Evolutionary conservation across 1,140 invertebrate species (phyloP), one percentile per base, ranked within the genome.

Genomic region (Condylostylus longicornis): DNA sequence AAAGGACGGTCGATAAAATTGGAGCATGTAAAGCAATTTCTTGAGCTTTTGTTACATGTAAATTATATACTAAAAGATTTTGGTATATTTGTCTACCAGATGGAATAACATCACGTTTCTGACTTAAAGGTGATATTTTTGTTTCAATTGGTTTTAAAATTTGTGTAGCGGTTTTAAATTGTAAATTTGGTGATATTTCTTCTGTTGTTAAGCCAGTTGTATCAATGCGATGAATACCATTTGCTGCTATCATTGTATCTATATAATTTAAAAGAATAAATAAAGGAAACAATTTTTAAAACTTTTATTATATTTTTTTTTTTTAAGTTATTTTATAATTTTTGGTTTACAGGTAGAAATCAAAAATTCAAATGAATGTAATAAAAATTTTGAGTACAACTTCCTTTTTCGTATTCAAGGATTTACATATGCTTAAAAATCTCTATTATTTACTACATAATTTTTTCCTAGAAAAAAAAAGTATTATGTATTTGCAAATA

Each of bases 51-150:
- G 69, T 66, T 42, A 91, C 65, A 48, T 79, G 78, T 55, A 96
- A 83, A 50, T 71, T 77, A 61, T 95, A 97, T 0, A 79, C 81
- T 40, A 95, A 67, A 37, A 85, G 64, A 23, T 93, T 64, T 55
- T 91, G 83, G 63, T 93, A 95, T 39, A 95, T 87, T 63, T 89
- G 86, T 36, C 86, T 63, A 7, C 73, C 72, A 4, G 81, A 78
- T 29, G 87, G 87, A 32, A 96, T 79, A 2, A 84, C 62, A 62
- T 98, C 91, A 33, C 91, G 70, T 1, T 58, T 64, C 20, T 51
- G 38, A 8, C 72, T 73, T 35, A 95, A 58, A 13, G 84, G 77
- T 25, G 66, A 57, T 14, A 94, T 69, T 63, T 86, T 88, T 10
- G 72, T 65, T 42, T 93, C 86, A 18, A 58, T 65, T 2, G 88